Evolutionary conservation across 2,888 invertebrate genomes (phyloP).

Genomic region (Mythimna pallens): DNA sequence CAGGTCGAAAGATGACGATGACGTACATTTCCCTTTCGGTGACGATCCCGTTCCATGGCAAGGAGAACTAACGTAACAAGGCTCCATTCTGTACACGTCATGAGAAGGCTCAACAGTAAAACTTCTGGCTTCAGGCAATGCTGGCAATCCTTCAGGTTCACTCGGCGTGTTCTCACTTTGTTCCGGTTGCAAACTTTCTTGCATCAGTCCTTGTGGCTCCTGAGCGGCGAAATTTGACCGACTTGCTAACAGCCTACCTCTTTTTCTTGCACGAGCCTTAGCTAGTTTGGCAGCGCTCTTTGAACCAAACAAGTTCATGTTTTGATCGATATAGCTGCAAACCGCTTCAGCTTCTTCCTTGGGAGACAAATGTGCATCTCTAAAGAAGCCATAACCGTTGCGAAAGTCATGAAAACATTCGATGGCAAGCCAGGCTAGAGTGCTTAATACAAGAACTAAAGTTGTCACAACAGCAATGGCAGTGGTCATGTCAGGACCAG

Average conservation of each 20-base stretch:
- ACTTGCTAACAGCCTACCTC: constrained; percentile 73
- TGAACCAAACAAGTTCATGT: constrained; percentile 75
- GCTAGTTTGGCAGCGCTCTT: constrained; percentile 76
- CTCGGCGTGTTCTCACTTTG: constrained; percentile 63
- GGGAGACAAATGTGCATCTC: constrained; percentile 81
- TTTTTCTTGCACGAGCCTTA: constrained; percentile 78
- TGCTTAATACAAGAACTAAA: constrained; percentile 76
- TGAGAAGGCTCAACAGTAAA: constrained; percentile 64
- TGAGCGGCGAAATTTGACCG: constrained; percentile 77
- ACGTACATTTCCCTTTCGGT: constrained; percentile 69
- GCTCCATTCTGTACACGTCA: constrained; percentile 77
- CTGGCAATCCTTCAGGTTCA: constrained; percentile 75
- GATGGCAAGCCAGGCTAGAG: constrained; percentile 79
- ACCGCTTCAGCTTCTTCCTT: constrained; percentile 83
- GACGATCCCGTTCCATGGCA: constrained; percentile 76
- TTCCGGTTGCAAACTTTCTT: constrained; percentile 56
- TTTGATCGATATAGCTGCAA: constrained; percentile 82
- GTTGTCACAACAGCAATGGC: constrained; percentile 80
- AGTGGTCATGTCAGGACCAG: constrained; percentile 79
- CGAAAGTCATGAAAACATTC: constrained; percentile 84
- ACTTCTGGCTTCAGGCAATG: constrained; percentile 75
- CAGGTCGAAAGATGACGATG: constrained; percentile 75
- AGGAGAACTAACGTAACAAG: constrained; percentile 79
- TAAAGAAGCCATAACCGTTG: constrained; percentile 84
- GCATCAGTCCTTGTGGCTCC: constrained; percentile 78